Percentiles rank a stretch among this genome's conserved stretches.
These are phyloP conservation scores for Cephus runcator DNA, from an alignment of 2,888 invertebrate genomes.

Conservation along the genomic window DNA sequence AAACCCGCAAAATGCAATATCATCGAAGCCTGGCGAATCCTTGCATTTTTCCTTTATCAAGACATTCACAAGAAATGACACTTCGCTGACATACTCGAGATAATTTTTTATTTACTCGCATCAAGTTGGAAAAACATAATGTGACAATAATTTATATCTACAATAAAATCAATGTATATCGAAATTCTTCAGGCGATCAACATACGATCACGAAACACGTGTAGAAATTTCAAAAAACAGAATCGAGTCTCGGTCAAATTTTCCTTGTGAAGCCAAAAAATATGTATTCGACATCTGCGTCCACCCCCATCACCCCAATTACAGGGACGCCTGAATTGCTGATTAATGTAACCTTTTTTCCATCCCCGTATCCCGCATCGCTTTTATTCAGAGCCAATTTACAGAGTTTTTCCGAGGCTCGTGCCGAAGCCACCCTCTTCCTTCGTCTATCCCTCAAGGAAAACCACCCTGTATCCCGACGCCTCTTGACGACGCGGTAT, in stretches of 20 bases:
- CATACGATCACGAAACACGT: not conserved
- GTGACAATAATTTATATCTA: too few relatives aligned
- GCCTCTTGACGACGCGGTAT: not conserved
- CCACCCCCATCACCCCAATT: not conserved
- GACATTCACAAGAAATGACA: too few relatives aligned
- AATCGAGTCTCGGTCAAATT: not conserved
- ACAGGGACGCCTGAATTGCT: not conserved
- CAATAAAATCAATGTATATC: not conserved
- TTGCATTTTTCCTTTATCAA: too few relatives aligned
- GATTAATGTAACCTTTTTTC: conserved; percentile 11
- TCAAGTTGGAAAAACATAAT: too few relatives aligned
- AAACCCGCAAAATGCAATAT: too few relatives aligned
- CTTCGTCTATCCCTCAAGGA: conserved; percentile 4
- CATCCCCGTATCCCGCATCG: not conserved
- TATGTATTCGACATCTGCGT: not conserved
- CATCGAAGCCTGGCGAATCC: too few relatives aligned
- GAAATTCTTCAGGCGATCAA: not conserved
- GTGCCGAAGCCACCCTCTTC: conserved; percentile 4
- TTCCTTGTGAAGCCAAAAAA: not conserved
- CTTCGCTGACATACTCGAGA: too few relatives aligned
- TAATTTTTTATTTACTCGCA: too few relatives aligned
- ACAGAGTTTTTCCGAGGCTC: conserved; percentile 12
- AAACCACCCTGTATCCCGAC: not conserved
- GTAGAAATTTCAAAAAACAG: not conserved
- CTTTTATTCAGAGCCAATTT: conserved; percentile 14